Percentiles rank a stretch among this genome's conserved stretches.
phyloP scores from a whole-genome alignment of 2,113 vertebrate genomes.

The Corydoras sp. region DNA sequence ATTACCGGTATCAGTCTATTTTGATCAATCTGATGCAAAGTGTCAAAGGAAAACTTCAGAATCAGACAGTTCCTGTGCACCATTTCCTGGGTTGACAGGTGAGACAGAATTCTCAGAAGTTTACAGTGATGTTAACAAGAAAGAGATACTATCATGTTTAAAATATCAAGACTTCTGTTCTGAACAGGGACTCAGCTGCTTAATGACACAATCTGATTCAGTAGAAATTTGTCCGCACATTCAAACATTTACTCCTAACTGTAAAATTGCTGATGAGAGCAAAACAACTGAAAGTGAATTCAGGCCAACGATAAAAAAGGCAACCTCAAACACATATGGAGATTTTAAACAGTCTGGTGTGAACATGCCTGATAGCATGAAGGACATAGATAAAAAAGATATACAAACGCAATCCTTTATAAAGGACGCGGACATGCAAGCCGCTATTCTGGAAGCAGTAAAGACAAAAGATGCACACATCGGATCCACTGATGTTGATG shows the following conservation, averaged over 20 bases:
- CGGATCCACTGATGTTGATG: background rate
- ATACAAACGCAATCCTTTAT: background rate
- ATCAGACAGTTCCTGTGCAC: slow-evolving; percentile 21
- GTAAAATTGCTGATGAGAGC: no score
- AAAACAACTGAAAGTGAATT: background rate
- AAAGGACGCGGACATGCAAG: background rate
- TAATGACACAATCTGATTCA: no score
- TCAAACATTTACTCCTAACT: no score
- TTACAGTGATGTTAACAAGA: slow-evolving; percentile 10
- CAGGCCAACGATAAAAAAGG: background rate
- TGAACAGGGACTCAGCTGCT: background rate
- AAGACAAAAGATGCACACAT: background rate
- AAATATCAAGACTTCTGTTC: background rate
- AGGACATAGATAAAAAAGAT: no score
- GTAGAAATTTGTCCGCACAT: no score
- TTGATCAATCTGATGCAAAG: slow-evolving; percentile 13
- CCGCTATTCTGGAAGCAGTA: background rate
- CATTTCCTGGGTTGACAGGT: slow-evolving; percentile 30
- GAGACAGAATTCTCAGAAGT: background rate
- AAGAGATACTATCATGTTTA: slow-evolving; percentile 13
- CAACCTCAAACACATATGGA: no score
- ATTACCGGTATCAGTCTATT: slow-evolving; percentile 19
- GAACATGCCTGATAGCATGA: no score
- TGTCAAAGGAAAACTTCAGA: slow-evolving; percentile 30
- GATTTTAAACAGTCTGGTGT: no score